phyloP scores from a whole-genome alignment of 2,113 vertebrate genomes.

The Promerops cafer region DNA sequence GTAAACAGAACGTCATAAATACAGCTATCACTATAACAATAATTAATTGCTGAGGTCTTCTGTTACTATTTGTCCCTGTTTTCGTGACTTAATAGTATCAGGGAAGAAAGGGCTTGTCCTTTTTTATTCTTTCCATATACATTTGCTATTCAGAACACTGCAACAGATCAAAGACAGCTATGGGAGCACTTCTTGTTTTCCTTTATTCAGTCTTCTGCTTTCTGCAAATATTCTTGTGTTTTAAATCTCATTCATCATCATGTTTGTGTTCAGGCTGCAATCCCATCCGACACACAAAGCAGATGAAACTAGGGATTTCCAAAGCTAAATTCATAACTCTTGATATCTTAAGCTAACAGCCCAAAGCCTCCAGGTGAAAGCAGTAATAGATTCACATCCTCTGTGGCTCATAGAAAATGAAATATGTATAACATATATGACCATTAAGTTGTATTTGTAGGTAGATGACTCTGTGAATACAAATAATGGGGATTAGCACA shows the following conservation, averaged over 20 bases:
- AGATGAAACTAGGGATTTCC: not conserved
- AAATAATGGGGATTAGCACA: not conserved
- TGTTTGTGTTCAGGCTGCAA: not conserved
- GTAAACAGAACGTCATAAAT: not conserved
- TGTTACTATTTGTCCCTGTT: not conserved
- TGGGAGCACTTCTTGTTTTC: not conserved
- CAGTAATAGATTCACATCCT: not conserved
- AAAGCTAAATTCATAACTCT: constrained; percentile 12
- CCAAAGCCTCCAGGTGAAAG: not conserved
- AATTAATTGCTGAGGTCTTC: not conserved
- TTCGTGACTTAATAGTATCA: not conserved
- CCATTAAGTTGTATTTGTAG: not conserved
- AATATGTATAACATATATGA: not conserved
- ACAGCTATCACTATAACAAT: not conserved
- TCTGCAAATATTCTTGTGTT: constrained; percentile 1
- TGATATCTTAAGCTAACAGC: not conserved
- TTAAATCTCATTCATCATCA: constrained; percentile 19
- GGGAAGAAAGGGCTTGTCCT: not conserved
- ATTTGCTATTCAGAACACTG: not conserved
- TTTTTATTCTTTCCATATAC: not conserved
- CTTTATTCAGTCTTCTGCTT: not conserved
- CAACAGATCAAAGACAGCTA: constrained; percentile 1
- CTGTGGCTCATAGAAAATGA: not conserved
- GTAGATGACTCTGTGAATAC: not conserved
- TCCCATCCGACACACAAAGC: not conserved